Evolutionary conservation across 2,888 invertebrate species (phyloP), one percentile per base, ranked within the genome.

Genomic region (Keiferia lycopersicella): DNA sequence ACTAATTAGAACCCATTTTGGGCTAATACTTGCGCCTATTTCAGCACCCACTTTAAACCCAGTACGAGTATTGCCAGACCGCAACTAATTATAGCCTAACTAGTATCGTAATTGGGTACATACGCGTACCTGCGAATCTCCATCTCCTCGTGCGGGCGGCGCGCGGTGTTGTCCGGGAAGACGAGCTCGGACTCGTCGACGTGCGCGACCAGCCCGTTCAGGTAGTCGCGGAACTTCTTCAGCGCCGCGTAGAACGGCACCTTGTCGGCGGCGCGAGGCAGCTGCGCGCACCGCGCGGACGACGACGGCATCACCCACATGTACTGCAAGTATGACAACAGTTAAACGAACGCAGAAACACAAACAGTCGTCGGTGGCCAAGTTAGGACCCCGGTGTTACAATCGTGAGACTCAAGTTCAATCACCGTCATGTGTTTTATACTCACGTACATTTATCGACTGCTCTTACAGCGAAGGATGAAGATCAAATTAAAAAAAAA

Each of bases 221-320:
- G 92, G 90, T 96, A 97, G 91, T 99, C 99, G 63, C 98, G 94
- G 89, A 98, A 97, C 90, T 98, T 98, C 87, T 98, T 98, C 57
- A 99, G 93, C 62, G 98, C 98, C 67, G 96, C 95, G 92, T 98
- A 99, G 92, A 98, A 99, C 70, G 99, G 99, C 66, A 99, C 98
- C 92, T 99, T 99, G 92, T 99, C 99, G 0, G 98, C 97, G 20
- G 98, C 98, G 73, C 98, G 94, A n/a, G 99, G 99, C 73, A 99
- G 92, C 87, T 99, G 98, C 48, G 99, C 98, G 92, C 98, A 99
- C 62, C 99, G 94, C 61, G 99, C 98, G 80, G 98, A 98, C 61
- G 98, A 98, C 63, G 98, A 99, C 70, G 99, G 99, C 98, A 99
- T 98, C 82, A 99, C 99, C 97, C 98, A 99, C 94, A 98, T 97